Conservation (phyloP, 2,888 invertebrate species). For the Lepidonotus clava region DNA sequence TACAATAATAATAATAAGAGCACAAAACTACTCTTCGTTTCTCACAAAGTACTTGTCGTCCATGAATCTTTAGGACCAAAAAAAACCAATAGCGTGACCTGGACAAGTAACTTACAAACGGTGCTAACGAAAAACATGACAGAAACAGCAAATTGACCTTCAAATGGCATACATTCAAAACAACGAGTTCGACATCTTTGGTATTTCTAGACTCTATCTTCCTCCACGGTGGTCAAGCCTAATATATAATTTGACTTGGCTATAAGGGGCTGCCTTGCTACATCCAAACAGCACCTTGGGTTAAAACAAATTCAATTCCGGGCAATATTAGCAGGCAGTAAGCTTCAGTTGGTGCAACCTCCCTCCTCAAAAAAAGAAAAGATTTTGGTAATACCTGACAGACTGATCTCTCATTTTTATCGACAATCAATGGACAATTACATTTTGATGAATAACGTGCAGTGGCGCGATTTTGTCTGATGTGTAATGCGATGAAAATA, state of each 20-base stretch:
- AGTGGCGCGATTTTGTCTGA: too few relatives aligned
- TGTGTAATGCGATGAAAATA: too few relatives aligned
- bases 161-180: neutral
- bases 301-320: too few relatives aligned
- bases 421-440: neutral
- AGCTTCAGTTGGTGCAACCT: neutral
- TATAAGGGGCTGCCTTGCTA: neutral
- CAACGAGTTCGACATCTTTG: neutral
- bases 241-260: neutral
- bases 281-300: neutral
- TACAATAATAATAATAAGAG: neutral
- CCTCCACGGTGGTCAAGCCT: neutral
- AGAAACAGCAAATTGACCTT: neutral
- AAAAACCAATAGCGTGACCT: neutral
- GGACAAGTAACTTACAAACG: neutral
- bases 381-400: neutral
- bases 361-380: neutral
- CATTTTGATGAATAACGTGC: too few relatives aligned
- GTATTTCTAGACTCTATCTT: conserved; percentile 33
- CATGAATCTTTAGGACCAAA: neutral
- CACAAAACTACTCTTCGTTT: neutral
- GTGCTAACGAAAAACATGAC: conserved; percentile 9
- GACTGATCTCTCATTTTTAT: neutral
- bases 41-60: neutral
- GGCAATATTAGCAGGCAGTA: neutral